phyloP scores from a whole-genome alignment of 2,113 vertebrate genomes.

The Melierax canorus region DNA sequence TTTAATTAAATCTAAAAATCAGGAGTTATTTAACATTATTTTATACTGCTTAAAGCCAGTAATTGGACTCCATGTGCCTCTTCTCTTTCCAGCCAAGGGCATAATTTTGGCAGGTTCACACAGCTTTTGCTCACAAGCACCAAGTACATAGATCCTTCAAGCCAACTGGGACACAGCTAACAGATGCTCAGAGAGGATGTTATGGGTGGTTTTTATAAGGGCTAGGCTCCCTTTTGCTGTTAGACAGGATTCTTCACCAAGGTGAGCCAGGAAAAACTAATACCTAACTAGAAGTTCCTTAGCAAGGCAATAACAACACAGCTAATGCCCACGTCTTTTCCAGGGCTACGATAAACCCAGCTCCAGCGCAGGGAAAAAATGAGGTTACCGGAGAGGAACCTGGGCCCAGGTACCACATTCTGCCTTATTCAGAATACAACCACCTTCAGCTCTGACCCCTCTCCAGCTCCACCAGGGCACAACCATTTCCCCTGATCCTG shows the following conservation, averaged over 20 bases:
- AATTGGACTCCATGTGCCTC: slow-evolving; percentile 33
- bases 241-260: slow-evolving; percentile 10
- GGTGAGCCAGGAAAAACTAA: slow-evolving; percentile 30
- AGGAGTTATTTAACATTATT: slow-evolving; percentile 47
- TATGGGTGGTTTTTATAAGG: background rate
- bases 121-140: background rate
- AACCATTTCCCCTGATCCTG: background rate
- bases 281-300: slow-evolving; percentile 12
- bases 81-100: background rate
- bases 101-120: slow-evolving; percentile 40
- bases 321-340: background rate
- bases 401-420: background rate
- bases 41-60: slow-evolving; percentile 22
- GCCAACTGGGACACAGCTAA: slow-evolving; percentile 6
- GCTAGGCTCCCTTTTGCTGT: background rate
- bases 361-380: background rate
- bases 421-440: background rate
- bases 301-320: background rate
- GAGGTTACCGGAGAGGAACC: background rate
- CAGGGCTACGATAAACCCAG: background rate
- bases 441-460: background rate
- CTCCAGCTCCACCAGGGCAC: background rate
- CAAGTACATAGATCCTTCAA: background rate
- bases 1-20: slow-evolving; percentile 54
- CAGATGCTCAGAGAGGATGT: background rate